Conservation (phyloP, 2,888 invertebrate species). For the Loripinus fragilis region DNA sequence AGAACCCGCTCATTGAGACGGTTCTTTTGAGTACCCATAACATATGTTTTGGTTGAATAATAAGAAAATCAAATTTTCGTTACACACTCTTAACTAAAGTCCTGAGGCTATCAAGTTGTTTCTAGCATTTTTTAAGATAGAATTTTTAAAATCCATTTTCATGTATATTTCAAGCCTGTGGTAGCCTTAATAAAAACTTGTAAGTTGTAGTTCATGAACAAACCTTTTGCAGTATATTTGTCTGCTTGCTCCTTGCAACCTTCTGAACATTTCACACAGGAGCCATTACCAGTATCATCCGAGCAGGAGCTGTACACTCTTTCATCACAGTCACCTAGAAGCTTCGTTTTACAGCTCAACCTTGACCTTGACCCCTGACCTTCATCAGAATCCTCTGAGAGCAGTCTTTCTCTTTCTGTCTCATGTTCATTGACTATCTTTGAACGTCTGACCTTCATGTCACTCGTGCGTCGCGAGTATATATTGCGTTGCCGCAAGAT, state of each 20-base stretch:
- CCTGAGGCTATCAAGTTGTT: too few relatives aligned
- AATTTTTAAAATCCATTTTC: too few relatives aligned
- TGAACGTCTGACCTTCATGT: constrained; percentile 13
- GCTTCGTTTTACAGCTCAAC: constrained; percentile 26
- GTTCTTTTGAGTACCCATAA: too few relatives aligned
- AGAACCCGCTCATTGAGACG: too few relatives aligned
- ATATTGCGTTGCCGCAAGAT: constrained; percentile 91
- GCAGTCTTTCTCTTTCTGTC: not conserved
- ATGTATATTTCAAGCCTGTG: too few relatives aligned
- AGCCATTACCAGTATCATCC: not conserved
- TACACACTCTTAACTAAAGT: too few relatives aligned
- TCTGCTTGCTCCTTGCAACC: constrained; percentile 44
- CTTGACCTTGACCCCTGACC: constrained; percentile 11
- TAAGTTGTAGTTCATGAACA: too few relatives aligned
- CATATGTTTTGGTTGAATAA: too few relatives aligned
- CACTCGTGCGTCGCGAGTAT: constrained; percentile 11
- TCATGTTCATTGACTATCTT: constrained; percentile 2
- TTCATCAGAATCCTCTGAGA: constrained; percentile 3
- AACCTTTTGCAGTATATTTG: constrained; percentile 36
- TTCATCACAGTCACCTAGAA: constrained; percentile 34
- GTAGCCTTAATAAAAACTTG: too few relatives aligned
- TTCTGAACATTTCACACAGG: constrained; percentile 46
- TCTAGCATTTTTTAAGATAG: too few relatives aligned
- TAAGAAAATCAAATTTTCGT: too few relatives aligned
- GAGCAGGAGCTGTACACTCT: constrained; percentile 32